Evolutionary conservation across 2,888 invertebrate genomes (phyloP), one percentile per base, ranked within the genome.

Genomic region (Isoperla grammatica): DNA sequence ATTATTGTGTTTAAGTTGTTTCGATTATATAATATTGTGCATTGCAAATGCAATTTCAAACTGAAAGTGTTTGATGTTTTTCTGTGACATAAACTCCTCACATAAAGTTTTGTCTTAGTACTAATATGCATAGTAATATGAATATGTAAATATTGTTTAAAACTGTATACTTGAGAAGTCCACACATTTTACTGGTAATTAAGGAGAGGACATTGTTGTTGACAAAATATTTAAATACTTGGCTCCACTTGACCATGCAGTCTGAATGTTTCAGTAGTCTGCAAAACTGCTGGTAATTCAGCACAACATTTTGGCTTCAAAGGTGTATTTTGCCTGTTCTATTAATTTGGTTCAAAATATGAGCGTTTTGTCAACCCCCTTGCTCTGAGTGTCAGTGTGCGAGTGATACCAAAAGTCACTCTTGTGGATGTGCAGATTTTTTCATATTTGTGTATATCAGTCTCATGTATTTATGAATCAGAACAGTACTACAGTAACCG

Each of bases 401-500:
- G 35, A 20, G 29, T 29, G 29, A 4, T 50, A 50, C 49, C 56
- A 59, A n/a, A n/a, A 46, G 46, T 42, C 17, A 43, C 56, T 54
- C 45, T 43, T 45, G 23, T 59, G 54, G 53, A 39, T 48, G 40
- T 54, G 45, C 39, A 42, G 48, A 56, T 58, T 59, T 58, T 61
- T 63, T 63, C 59, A 61, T 58, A 61, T 58, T 29, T 29, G 46
- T 61, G 63, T 61, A 59, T 61, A 58, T 63, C 61, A 61, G 63
- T 35, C 63, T 61, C 59, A 58, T 63, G 62, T 64, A 62, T 64
- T 64, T 64, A 63, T 63, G 63, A 59, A 49, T 48, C 59, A 45
- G 37, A 59, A 6, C 29, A 29, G 29, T 29, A 29, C 29, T 29
- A 29, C 29, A 29, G 29, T 29, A 29, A 29, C 29, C 29, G 29